phyloP scores from a whole-genome alignment of 2,888 invertebrate genomes.

The Crepidodera aurea region DNA sequence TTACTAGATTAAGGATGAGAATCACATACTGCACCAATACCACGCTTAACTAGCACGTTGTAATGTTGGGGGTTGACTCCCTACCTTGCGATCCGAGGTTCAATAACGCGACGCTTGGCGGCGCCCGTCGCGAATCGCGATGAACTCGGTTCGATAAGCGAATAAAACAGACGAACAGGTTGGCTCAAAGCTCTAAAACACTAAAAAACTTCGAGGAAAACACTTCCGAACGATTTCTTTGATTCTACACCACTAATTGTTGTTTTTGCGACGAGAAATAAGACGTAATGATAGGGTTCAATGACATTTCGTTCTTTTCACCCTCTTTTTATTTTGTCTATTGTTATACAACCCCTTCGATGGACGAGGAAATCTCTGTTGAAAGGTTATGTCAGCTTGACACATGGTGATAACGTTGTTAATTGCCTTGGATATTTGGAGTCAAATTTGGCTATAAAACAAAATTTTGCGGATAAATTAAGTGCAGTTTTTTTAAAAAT shows the following conservation, averaged over 20 bases:
- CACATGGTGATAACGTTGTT: neutral
- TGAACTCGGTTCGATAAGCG: conserved; percentile 53
- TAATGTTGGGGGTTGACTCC: conserved; percentile 61
- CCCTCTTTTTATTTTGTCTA: conserved; percentile 25
- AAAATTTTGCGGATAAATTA: too few species aligned
- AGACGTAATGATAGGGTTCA: conserved; percentile 16
- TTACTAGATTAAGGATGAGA: conserved; percentile 4
- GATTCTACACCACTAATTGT: conserved; percentile 5
- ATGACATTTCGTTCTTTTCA: conserved; percentile 11
- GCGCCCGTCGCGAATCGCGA: conserved; percentile 52
- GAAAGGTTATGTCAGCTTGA: conserved; percentile 7
- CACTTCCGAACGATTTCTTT: conserved; percentile 12
- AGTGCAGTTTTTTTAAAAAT: too few species aligned
- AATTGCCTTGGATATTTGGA: neutral
- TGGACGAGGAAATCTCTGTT: conserved; percentile 6
- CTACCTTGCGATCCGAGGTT: conserved; percentile 50
- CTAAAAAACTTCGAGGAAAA: neutral
- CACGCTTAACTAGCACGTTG: conserved; percentile 57
- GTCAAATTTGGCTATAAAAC: too few species aligned
- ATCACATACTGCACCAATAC: conserved; percentile 48
- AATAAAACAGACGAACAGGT: conserved; percentile 40
- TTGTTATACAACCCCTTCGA: conserved; percentile 27
- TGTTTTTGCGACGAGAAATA: conserved; percentile 2
- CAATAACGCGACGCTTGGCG: conserved; percentile 55
- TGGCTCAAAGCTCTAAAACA: conserved; percentile 26